A percentile compares a stretch with the other conserved stretches of the same genome.
phyloP scores from a whole-genome alignment of 2,888 invertebrate genomes.

The Mactromeris polynyma region DNA sequence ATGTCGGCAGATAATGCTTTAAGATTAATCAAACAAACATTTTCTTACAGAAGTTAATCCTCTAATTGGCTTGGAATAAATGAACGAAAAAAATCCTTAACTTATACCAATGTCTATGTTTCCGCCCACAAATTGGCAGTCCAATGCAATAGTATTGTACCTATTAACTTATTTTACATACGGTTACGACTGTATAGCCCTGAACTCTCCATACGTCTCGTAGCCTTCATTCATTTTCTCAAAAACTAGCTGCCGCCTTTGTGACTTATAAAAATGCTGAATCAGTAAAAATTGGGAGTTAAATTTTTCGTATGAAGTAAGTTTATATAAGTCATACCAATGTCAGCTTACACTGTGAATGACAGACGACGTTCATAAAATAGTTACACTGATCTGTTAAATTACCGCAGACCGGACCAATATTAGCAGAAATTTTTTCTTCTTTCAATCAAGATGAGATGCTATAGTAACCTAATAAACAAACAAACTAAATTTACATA shows the following conservation, averaged over 20 bases:
- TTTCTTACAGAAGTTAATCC: slow-evolving; percentile 33
- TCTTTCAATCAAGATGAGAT: too few species aligned
- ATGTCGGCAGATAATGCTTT: slow-evolving; percentile 3
- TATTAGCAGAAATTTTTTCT: too few species aligned
- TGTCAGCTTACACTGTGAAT: background rate
- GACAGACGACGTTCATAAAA: too few species aligned
- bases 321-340: background rate
- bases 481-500: too few species aligned
- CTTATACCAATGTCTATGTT: background rate
- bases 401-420: too few species aligned
- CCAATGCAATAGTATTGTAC: background rate
- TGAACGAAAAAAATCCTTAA: slow-evolving; percentile 7
- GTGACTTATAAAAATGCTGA: slow-evolving; percentile 4
- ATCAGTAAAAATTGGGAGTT: background rate
- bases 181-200: background rate
- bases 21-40: slow-evolving; percentile 20
- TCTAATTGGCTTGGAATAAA: slow-evolving; percentile 34
- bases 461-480: too few species aligned
- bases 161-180: background rate
- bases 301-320: background rate
- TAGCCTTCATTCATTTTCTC: background rate
- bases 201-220: background rate
- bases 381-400: too few species aligned
- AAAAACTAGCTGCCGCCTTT: background rate
- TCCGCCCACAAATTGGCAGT: background rate